Percentiles rank a stretch among this genome's conserved stretches.
Evolutionary conservation across 2,888 invertebrate genomes (phyloP).

Genomic region (Mimachlamys varia): DNA sequence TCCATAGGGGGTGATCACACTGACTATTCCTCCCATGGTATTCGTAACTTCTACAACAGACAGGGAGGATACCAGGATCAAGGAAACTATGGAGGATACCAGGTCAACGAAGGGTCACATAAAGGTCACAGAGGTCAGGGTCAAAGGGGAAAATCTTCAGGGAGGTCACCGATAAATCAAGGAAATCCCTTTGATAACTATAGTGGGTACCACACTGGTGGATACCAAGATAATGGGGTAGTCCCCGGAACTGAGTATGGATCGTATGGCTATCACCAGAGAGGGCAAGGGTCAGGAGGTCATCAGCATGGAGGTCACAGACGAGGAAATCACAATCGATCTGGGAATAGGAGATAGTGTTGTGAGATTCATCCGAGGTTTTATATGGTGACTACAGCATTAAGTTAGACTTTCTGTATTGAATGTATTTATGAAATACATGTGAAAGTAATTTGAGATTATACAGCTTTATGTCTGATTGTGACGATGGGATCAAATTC

Average conservation of each 20-base stretch:
- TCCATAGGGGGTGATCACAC: background rate
- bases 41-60: constrained; percentile 42
- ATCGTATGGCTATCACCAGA: constrained; percentile 70
- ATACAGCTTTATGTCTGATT: no score
- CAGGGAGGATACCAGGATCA: constrained; percentile 42
- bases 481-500: no score
- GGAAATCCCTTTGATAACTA: constrained; percentile 49
- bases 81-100: constrained; percentile 47
- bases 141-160: constrained; percentile 45
- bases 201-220: background rate
- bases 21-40: background rate
- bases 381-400: background rate
- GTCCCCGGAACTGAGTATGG: constrained; percentile 62
- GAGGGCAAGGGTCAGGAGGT: constrained; percentile 56
- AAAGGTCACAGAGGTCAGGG: constrained; percentile 42
- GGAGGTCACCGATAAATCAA: constrained; percentile 41
- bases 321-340: constrained; percentile 31
- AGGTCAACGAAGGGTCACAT: constrained; percentile 53
- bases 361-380: background rate
- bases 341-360: background rate
- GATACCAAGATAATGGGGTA: constrained; percentile 50
- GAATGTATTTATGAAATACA: no score
- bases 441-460: no score
- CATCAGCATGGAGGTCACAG: constrained; percentile 30
- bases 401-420: background rate